A percentile compares a stretch with the other conserved stretches of the same genome.
phyloP scores from a whole-genome alignment of 2,797 vertebrate species.

The Limosa lapponica region DNA sequence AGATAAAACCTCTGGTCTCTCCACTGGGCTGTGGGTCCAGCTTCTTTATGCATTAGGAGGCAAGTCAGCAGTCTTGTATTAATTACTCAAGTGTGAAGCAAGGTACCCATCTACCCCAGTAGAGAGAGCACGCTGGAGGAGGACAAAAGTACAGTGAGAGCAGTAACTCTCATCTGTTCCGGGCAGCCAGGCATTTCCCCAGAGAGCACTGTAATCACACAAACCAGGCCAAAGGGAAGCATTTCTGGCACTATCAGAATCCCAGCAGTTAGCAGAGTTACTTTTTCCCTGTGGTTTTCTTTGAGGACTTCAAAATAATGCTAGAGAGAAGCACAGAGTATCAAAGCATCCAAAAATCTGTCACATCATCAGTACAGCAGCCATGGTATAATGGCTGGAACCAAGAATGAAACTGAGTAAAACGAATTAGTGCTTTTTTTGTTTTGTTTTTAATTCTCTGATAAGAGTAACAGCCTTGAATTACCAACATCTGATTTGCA shows the following conservation, averaged over 20 bases:
- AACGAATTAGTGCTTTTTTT: neutral
- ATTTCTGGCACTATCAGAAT: neutral
- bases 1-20: neutral
- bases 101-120: neutral
- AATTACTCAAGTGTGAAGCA: neutral
- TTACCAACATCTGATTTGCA: neutral
- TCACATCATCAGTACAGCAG: neutral
- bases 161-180: neutral
- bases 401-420: neutral
- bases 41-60: neutral
- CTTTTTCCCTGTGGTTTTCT: neutral
- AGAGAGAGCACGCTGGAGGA: neutral
- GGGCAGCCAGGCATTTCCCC: neutral
- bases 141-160: neutral
- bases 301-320: neutral
- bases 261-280: neutral
- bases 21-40: neutral
- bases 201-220: neutral
- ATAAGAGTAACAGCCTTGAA: slow-evolving; percentile 18
- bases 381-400: neutral
- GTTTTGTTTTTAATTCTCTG: neutral
- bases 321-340: neutral
- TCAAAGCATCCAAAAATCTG: neutral
- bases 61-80: neutral
- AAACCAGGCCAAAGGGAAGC: slow-evolving; percentile 9